Base-by-base conservation (phyloP, 2,113 vertebrate species). In the Pitta sordida region DNA sequence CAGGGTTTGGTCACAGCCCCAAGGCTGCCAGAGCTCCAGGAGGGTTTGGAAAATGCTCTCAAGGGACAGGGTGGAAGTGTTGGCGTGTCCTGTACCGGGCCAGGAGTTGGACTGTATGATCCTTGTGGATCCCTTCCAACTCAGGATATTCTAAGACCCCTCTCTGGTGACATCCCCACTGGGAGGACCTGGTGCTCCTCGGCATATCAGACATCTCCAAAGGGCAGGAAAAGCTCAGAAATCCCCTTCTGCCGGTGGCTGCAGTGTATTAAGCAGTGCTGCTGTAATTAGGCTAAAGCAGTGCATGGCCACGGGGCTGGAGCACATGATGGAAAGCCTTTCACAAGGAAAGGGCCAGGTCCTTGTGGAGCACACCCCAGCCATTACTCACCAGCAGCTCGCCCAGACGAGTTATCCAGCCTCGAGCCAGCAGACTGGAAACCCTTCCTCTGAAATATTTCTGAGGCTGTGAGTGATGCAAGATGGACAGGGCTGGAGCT, bases 281-380 rank as follows among this genome's bases (percentile, higher is more conserved):
- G 63, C 52, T 86, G 88, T 85, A 90, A 90, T 95, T 91, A 91
- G 82, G 67, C 82, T 64, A 15, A 85, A 83, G 90, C 20, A 3
- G 63, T 3, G 59, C 1, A 1, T 46, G 83, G 73, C 94, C 83
- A 78, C 27, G 0, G 91, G 86, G 53, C 94, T 62, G 79, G 8
- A 24, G 30, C n/a, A 20, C 7, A 11, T 77, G 92, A 95, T 77
- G 30, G 88, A 94, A 78, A 90, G 9, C 53, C 82, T 65, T 85
- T 70, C 59, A 15, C 3, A 9, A 46, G 70, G 84, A 79, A 84
- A n/a, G 2, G 11, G 75, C 71, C 7, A 12, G 88, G 23, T 73
- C 88, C 90, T 92, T 51, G 91, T 46, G 86, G 83, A 90, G 87
- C 85, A 41, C 82, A 43, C 34, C n/a, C n/a, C 82, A 36, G 58